Evolutionary conservation across 2,888 invertebrate genomes (phyloP).

Genomic region (Cotesia congregata): DNA sequence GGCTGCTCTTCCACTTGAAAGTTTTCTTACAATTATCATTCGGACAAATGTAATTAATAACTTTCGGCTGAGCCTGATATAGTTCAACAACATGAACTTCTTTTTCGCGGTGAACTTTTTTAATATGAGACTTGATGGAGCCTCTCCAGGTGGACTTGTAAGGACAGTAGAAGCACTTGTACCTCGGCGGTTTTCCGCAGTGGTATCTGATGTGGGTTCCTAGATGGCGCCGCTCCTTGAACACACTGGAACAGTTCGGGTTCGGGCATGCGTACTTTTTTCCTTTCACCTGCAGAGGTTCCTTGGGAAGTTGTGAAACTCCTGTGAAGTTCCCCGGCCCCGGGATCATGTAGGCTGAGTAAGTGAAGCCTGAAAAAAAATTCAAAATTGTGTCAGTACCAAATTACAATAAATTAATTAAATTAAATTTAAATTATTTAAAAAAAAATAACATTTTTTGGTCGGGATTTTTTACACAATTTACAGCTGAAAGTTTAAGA

Average conservation of each 20-base stretch:
- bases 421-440: too few species aligned
- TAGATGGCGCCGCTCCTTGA: slow-evolving; percentile 60
- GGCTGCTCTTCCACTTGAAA: background rate
- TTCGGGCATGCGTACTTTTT: background rate
- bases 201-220: slow-evolving; percentile 58
- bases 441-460: too few species aligned
- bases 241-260: slow-evolving; percentile 58
- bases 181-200: slow-evolving; percentile 53
- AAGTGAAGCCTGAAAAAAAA: too few species aligned
- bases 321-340: too few species aligned
- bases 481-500: too few species aligned
- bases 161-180: background rate
- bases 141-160: background rate
- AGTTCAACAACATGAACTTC: background rate
- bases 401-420: too few species aligned
- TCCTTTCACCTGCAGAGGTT: background rate
- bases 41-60: background rate
- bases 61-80: background rate
- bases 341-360: too few species aligned
- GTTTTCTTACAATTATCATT: background rate
- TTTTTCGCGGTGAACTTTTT: background rate
- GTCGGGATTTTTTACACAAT: too few species aligned
- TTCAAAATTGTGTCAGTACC: too few species aligned
- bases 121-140: background rate
- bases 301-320: too few species aligned